phyloP scores from a whole-genome alignment of 2,888 invertebrate genomes.

The Phlogophora meticulosa region DNA sequence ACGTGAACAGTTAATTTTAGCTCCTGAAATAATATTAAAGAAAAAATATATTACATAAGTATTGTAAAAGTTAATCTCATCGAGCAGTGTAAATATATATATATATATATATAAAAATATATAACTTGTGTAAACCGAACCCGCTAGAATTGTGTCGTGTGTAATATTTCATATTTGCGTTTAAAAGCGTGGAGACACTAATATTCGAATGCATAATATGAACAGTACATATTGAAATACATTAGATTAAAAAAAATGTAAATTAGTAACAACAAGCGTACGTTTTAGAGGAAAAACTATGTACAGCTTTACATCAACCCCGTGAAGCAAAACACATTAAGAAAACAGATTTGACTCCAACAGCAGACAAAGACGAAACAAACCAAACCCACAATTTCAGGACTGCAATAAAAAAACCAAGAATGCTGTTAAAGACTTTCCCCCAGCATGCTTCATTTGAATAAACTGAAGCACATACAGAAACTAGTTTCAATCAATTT shows the following conservation, averaged over 20 bases:
- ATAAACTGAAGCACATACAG: constrained; percentile 60
- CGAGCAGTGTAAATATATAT: constrained; percentile 45
- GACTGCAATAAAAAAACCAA: constrained; percentile 42
- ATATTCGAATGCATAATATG: constrained; percentile 41
- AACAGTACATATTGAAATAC: constrained; percentile 31
- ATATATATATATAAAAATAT: constrained; percentile 46
- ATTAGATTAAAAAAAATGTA: constrained; percentile 27
- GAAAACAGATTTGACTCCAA: constrained; percentile 36
- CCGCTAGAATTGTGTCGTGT: constrained; percentile 40
- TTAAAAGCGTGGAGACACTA: constrained; percentile 44
- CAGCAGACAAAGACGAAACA: constrained; percentile 36
- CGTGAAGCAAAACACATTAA: constrained; percentile 50
- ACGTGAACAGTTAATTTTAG: constrained; percentile 66
- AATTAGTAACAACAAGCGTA: constrained; percentile 62
- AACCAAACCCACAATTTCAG: constrained; percentile 53
- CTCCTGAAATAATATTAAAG: constrained; percentile 78
- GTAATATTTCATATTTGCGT: constrained; percentile 32
- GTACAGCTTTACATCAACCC: constrained; percentile 62
- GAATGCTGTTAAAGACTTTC: constrained; percentile 22
- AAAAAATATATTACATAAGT: constrained; percentile 65
- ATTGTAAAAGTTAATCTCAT: constrained; percentile 40
- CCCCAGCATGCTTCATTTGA: constrained; percentile 53
- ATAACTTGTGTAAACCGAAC: constrained; percentile 29
- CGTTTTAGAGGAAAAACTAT: constrained; percentile 56
- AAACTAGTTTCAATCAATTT: constrained; percentile 51